Percentiles rank a stretch among this genome's conserved stretches.
These are phyloP conservation scores for Megalops cyprinoides DNA, from an alignment of 2,797 vertebrate species.

Conservation along the genomic window DNA sequence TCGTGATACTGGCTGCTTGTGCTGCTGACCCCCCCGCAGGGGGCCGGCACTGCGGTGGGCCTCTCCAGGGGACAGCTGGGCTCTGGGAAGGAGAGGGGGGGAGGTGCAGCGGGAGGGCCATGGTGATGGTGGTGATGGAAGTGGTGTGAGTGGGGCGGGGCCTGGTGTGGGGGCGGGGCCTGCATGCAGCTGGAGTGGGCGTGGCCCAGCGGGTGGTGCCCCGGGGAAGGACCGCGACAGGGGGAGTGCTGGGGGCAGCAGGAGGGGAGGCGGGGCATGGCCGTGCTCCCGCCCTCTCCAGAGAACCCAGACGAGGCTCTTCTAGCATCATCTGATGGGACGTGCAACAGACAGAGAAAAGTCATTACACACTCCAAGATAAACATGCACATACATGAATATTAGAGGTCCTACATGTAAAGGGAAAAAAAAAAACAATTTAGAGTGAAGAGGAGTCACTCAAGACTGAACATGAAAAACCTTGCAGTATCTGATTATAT, in stretches of 20 bases:
- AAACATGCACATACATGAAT: not conserved
- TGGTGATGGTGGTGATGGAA: slow-evolving; percentile 81
- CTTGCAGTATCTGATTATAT: slow-evolving; percentile 16
- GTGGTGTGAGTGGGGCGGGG: slow-evolving; percentile 73
- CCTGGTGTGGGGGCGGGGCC: slow-evolving; percentile 80
- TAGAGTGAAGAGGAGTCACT: too few relatives aligned
- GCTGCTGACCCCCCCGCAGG: slow-evolving; percentile 80
- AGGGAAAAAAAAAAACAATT: not conserved
- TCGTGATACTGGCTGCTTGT: slow-evolving; percentile 86
- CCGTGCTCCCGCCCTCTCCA: slow-evolving; percentile 80
- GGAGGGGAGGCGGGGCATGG: slow-evolving; percentile 93
- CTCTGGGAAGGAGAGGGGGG: slow-evolving; percentile 85
- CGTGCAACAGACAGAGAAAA: not conserved
- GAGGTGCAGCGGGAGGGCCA: slow-evolving; percentile 82
- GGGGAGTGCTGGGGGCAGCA: slow-evolving; percentile 98
- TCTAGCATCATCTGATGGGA: slow-evolving; percentile 81
- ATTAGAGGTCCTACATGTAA: not conserved
- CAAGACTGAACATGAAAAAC: not conserved
- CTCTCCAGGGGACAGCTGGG: slow-evolving; percentile 87
- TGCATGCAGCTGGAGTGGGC: slow-evolving; percentile 90
- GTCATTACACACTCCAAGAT: not conserved
- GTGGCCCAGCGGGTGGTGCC: slow-evolving; percentile 85
- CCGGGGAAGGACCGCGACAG: slow-evolving; percentile 86
- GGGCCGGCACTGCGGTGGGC: slow-evolving; percentile 83
- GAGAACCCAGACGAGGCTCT: slow-evolving; percentile 74